Percentiles rank a stretch among this genome's conserved stretches.
Evolutionary conservation across 1,140 invertebrate genomes (phyloP).

Genomic region (Gryllus bimaculatus): DNA sequence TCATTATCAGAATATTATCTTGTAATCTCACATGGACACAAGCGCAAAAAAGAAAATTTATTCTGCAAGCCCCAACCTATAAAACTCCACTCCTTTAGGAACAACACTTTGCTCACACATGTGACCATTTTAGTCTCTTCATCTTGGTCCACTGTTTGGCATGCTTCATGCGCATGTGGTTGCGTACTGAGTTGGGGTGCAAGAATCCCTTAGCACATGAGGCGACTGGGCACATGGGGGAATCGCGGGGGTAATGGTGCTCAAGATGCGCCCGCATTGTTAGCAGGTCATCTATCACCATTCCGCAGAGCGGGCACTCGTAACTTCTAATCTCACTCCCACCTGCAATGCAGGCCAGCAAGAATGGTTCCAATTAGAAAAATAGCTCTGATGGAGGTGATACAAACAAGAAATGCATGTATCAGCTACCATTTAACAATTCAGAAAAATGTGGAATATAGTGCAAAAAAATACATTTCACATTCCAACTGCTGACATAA

Average conservation of each 20-base stretch:
- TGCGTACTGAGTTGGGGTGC: slow-evolving; percentile 71
- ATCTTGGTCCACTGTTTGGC: slow-evolving; percentile 66
- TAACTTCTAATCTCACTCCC: slow-evolving; percentile 16
- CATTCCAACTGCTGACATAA: no score
- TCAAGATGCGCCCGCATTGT: slow-evolving; percentile 62
- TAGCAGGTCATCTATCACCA: slow-evolving; percentile 49
- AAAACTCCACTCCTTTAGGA: not conserved
- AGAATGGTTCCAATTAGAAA: slow-evolving; percentile 20
- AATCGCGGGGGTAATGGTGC: slow-evolving; percentile 70
- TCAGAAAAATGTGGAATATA: not conserved
- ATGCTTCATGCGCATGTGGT: slow-evolving; percentile 75
- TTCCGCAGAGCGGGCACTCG: slow-evolving; percentile 59
- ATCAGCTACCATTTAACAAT: not conserved
- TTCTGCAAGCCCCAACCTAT: no score
- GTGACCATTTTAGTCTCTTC: slow-evolving; percentile 62
- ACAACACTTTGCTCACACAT: slow-evolving; percentile 14
- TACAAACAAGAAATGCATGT: not conserved
- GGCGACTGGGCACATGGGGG: slow-evolving; percentile 63
- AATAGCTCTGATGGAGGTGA: not conserved
- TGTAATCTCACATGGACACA: no score
- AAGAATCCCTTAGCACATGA: slow-evolving; percentile 61
- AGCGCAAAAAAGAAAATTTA: no score
- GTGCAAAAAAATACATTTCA: not conserved
- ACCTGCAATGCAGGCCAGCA: slow-evolving; percentile 22
- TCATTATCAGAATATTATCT: no score